Base-by-base conservation (phyloP, 2,113 vertebrate genomes). In the Ochotona curzoniae region DNA sequence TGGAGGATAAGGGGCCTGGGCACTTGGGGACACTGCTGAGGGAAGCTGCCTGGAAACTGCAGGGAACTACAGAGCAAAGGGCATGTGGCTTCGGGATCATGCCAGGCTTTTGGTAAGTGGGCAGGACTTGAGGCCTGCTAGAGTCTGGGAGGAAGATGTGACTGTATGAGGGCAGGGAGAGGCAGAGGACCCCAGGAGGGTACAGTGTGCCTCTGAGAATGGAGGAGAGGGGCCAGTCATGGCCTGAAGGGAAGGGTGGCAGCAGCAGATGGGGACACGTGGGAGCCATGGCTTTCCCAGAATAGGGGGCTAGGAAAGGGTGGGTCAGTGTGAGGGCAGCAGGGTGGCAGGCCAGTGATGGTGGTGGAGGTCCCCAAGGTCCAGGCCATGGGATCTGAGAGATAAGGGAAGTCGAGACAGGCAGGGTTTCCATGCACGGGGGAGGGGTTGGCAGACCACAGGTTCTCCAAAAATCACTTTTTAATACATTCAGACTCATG, bases 401-500 rank as follows among this genome's bases (percentile, higher is more conserved):
- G 61, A 9, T 1, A 25, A 18, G 1, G 28, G 61, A 38, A 23
- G 23, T 8, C 21, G 66, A 82, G 32, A 32, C 35, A 49, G 8
- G 23, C 28, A 63, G 76, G 4, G 1, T 21, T 0, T 11, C 54
- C 0, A 0, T 6, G 61, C 44, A 84, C 87, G 66, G 28, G 92
- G 1, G 66, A 95, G 60, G 81, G 38, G 38, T 67, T 60, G 25
- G 86, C 17, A 76, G 73, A 20, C 63, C 2, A 25, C 28, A 3
- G 5, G 66, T 95, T 95, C 91, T 94, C 64, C 94, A 94, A 92
- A 44, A 95, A 93, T 83, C 23, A 67, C 26, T 54, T 83, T 97
- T 97, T 97, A 97, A 95, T 97, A 96, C 95, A 96, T 96, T 97
- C 96, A 93, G 10, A 69, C 90, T 91, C 91, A 86, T 93, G 89